These are phyloP conservation scores for Hyphantria cunea DNA, from an alignment of 1,140 invertebrate genomes.

Conservation along the genomic window DNA sequence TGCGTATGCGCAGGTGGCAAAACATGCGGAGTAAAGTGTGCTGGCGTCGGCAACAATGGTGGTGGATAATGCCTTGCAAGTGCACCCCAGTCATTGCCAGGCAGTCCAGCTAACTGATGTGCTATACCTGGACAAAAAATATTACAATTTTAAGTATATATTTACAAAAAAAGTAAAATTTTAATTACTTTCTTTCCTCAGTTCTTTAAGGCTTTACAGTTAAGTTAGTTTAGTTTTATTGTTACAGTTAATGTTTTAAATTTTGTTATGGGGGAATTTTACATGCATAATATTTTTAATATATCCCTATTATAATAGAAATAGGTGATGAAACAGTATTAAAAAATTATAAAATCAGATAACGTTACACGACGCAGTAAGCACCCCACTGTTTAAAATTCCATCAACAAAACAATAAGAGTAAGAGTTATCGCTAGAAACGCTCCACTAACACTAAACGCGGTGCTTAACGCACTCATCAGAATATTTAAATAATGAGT, in stretches of 20 bases:
- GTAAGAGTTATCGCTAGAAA: constrained; percentile 51
- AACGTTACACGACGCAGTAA: constrained; percentile 1
- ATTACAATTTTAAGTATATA: too few species aligned
- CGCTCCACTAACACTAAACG: constrained; percentile 60
- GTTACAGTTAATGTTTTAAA: too few species aligned
- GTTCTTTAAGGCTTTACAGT: too few species aligned
- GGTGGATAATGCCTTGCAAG: constrained; percentile 83
- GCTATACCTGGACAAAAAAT: constrained; percentile 87
- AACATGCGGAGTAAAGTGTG: constrained; percentile 84
- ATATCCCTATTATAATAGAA: too few species aligned
- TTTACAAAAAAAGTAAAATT: neutral
- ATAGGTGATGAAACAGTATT: too few species aligned
- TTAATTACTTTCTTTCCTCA: neutral
- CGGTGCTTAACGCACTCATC: constrained; percentile 62
- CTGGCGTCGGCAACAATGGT: constrained; percentile 81
- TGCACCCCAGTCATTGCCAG: constrained; percentile 84
- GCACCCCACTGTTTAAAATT: constrained; percentile 41
- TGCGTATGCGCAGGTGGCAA: constrained; percentile 73
- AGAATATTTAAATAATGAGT: constrained; percentile 77
- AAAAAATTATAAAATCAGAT: neutral
- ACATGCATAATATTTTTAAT: too few species aligned
- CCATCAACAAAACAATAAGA: constrained; percentile 66
- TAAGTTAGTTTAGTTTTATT: too few species aligned
- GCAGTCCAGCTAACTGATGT: constrained; percentile 85
- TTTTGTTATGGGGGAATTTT: too few species aligned